Conservation (phyloP, 2,113 vertebrate species). For the Dromas ardeola region DNA sequence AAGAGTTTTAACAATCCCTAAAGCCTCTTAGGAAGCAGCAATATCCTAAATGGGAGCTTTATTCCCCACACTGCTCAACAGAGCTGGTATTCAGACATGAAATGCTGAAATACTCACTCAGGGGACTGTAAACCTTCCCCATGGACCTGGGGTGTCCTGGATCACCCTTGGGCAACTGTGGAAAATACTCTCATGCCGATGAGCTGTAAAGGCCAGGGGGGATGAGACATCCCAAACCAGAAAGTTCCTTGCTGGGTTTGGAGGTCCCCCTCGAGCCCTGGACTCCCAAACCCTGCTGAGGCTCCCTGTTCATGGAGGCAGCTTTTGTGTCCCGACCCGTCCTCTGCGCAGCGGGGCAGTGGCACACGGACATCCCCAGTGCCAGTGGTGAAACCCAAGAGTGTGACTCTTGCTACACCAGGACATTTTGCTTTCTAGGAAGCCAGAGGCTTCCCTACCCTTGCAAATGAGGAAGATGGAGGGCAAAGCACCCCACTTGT, state of each 20-base stretch:
- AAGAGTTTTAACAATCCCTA: constrained; percentile 58
- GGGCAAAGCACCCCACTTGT: neutral
- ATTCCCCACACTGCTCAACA: neutral
- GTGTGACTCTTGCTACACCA: neutral
- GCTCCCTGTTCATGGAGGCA: neutral
- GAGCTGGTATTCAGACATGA: constrained; percentile 16
- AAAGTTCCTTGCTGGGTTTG: neutral
- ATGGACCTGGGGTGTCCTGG: neutral
- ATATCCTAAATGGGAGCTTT: constrained; percentile 60
- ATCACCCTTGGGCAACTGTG: neutral
- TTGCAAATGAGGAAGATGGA: neutral
- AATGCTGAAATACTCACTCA: neutral
- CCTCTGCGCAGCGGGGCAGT: accelerated
- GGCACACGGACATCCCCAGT: neutral
- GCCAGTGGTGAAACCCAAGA: neutral
- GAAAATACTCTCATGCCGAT: neutral
- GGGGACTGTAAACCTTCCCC: neutral
- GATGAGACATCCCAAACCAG: neutral
- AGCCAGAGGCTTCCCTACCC: neutral
- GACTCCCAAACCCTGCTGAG: neutral
- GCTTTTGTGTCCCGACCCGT: accelerated
- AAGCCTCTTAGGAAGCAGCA: constrained; percentile 62
- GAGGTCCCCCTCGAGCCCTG: neutral
- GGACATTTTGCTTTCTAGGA: neutral
- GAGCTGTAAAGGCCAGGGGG: neutral